phyloP scores from a whole-genome alignment of 2,113 vertebrate species.

The Myotis davidii region DNA sequence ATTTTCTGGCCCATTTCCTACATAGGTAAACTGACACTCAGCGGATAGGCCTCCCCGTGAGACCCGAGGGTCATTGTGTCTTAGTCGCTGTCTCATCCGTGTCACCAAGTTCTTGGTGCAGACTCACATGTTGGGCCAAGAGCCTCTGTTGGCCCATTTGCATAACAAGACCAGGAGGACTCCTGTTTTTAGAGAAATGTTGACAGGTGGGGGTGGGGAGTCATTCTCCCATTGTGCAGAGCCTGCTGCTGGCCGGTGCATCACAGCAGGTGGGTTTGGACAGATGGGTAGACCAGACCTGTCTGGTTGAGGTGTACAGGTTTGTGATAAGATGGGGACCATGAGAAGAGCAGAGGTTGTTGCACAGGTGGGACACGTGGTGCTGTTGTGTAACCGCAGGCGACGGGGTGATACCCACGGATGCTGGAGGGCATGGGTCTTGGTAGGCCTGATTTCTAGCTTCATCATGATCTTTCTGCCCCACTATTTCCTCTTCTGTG shows the following conservation, averaged over 20 bases:
- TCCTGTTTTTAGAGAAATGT: accelerated
- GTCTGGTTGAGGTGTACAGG: no score
- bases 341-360: not conserved
- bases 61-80: not conserved
- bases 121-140: not conserved
- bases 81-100: not conserved
- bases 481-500: not conserved
- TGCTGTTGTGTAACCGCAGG: not conserved
- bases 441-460: not conserved
- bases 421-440: no score
- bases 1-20: not conserved
- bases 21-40: not conserved
- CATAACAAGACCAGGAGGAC: no score
- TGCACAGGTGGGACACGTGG: not conserved
- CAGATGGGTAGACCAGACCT: not conserved
- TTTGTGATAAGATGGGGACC: not conserved
- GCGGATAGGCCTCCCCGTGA: not conserved
- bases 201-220: accelerated
- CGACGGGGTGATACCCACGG: accelerated
- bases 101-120: not conserved
- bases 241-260: not conserved
- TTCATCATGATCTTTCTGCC: not conserved
- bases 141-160: not conserved
- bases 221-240: accelerated
- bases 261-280: not conserved